Conservation (phyloP, 2,888 invertebrate genomes). For the Chelonus formosanus region DNA sequence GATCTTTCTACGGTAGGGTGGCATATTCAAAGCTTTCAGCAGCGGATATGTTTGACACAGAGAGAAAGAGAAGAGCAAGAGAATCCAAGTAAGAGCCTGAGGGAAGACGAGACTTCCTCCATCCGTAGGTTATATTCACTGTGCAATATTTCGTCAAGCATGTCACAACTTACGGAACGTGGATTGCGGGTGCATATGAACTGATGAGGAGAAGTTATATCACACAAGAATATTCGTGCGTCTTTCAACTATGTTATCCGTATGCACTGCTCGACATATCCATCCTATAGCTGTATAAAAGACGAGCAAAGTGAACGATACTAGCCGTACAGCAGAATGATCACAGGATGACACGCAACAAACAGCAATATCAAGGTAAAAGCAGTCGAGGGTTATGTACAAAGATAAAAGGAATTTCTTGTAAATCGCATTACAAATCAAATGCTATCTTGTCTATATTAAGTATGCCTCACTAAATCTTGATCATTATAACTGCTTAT, state of each 20-base stretch:
- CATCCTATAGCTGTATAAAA: neutral
- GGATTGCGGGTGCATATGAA: conserved; percentile 29
- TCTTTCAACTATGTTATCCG: conserved; percentile 19
- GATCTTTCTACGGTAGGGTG: conserved; percentile 40
- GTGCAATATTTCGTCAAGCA: conserved; percentile 54
- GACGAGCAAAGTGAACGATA: conserved; percentile 13
- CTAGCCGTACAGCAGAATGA: conserved; percentile 58
- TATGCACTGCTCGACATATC: too few species aligned
- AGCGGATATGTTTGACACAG: conserved; percentile 28
- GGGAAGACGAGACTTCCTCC: conserved; percentile 21
- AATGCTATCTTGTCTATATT: conserved; percentile 62
- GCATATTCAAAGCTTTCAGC: conserved; percentile 22
- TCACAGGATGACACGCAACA: conserved; percentile 60
- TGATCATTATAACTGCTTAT: too few species aligned
- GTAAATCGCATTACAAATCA: conserved; percentile 65
- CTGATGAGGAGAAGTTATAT: conserved; percentile 29
- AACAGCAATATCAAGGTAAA: conserved; percentile 47
- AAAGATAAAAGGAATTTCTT: conserved; percentile 46
- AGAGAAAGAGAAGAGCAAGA: conserved; percentile 25
- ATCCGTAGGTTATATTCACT: conserved; percentile 42
- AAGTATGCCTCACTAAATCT: conserved; percentile 53
- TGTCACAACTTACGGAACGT: conserved; percentile 45
- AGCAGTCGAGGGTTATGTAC: conserved; percentile 33
- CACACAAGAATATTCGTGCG: conserved; percentile 33
- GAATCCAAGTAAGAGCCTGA: conserved; percentile 16